A percentile compares a stretch with the other conserved stretches of the same genome.
These are phyloP conservation scores for Camponotus fellah DNA, from an alignment of 2,888 invertebrate genomes.

Conservation along the genomic window DNA sequence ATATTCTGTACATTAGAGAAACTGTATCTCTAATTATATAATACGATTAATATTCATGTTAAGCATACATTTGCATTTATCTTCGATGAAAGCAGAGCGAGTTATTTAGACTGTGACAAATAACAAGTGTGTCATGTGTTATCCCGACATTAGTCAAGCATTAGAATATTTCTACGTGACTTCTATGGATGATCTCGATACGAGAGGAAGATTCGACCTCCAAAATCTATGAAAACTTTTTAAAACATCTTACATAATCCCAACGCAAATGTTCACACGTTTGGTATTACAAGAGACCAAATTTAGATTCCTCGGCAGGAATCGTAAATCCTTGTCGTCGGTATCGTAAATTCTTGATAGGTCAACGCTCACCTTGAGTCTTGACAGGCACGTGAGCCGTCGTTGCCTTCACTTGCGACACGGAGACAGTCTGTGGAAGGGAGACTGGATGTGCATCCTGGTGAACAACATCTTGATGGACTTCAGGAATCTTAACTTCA, in stretches of 20 bases:
- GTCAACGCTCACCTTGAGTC: slow-evolving; percentile 30
- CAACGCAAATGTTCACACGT: neutral
- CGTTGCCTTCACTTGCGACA: slow-evolving; percentile 17
- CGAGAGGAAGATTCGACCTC: neutral
- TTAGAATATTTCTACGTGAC: slow-evolving; percentile 18
- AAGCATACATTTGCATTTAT: slow-evolving; percentile 7
- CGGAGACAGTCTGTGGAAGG: neutral
- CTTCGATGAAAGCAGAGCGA: slow-evolving; percentile 3
- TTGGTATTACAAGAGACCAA: slow-evolving; percentile 4
- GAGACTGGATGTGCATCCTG: neutral
- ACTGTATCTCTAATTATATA: neutral
- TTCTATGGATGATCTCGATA: neutral
- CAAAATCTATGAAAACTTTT: neutral
- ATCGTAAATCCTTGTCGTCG: slow-evolving; percentile 6
- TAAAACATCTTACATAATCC: slow-evolving; percentile 13
- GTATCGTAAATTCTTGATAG: neutral
- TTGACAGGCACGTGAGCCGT: neutral
- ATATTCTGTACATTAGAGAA: neutral
- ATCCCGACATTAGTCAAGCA: slow-evolving; percentile 11
- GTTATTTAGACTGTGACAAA: neutral
- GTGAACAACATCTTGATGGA: neutral
- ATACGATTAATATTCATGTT: slow-evolving; percentile 27
- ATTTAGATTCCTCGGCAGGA: neutral
- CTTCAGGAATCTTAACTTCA: neutral
- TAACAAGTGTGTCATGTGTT: neutral